A percentile compares a stretch with the other conserved stretches of the same genome.
Evolutionary conservation across 2,888 invertebrate genomes (phyloP).

Genomic region (Magallana nippona): DNA sequence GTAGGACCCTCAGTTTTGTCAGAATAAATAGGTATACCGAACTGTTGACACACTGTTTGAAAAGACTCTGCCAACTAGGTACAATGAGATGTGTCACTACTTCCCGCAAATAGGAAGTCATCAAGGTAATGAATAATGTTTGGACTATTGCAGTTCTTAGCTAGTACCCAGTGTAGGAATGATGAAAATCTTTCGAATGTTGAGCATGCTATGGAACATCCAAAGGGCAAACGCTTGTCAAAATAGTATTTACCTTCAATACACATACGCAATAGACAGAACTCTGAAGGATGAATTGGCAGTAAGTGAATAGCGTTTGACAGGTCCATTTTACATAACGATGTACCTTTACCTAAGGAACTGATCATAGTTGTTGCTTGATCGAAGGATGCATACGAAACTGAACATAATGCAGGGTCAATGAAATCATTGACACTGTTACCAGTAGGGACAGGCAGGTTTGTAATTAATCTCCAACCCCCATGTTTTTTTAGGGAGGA

Average conservation of each 20-base stretch:
- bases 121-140: no score
- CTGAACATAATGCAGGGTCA: constrained; percentile 12
- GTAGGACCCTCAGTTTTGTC: constrained; percentile 38
- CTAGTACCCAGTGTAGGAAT: constrained; percentile 27
- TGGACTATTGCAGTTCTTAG: background rate
- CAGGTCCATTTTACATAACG: no score
- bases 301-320: constrained; percentile 27
- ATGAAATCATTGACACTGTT: constrained; percentile 25
- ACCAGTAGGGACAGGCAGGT: constrained; percentile 21
- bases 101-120: constrained; percentile 30
- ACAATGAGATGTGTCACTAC: no score
- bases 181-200: constrained; percentile 39
- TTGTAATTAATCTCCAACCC: constrained; percentile 25
- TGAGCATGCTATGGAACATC: constrained; percentile 37
- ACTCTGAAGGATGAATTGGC: constrained; percentile 29
- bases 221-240: constrained; percentile 27
- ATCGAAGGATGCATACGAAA: constrained; percentile 38
- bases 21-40: constrained; percentile 26
- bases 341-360: background rate
- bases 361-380: constrained; percentile 16
- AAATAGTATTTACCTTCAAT: constrained; percentile 5
- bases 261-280: constrained; percentile 29
- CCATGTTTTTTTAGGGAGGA: constrained; percentile 31
- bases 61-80: background rate
- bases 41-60: background rate